Conservation (phyloP, 2,888 invertebrate species). For the Ischnus inquisitorius region DNA sequence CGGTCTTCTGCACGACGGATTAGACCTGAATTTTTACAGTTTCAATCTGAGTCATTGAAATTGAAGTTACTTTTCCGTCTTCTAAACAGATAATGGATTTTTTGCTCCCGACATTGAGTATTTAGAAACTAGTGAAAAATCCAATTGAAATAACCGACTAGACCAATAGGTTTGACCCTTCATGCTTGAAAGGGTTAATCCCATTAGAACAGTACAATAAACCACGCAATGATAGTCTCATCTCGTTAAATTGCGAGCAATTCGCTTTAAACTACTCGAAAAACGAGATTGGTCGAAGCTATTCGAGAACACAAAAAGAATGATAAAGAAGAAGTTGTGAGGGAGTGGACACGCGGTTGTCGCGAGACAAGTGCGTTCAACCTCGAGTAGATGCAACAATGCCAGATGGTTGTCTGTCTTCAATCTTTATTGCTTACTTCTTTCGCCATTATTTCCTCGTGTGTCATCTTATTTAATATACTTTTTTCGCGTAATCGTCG, state of each 20-base stretch:
- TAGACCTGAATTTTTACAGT: too few species aligned
- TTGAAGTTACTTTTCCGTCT: too few species aligned
- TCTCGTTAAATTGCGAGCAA: not conserved
- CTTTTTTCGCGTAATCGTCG: conserved; percentile 15
- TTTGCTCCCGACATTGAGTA: too few species aligned
- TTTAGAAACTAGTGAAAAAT: too few species aligned
- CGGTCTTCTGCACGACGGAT: too few species aligned
- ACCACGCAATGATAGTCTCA: conserved; percentile 1
- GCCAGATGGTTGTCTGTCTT: conserved; percentile 29
- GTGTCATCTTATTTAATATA: conserved; percentile 61
- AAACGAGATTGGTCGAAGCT: conserved; percentile 27
- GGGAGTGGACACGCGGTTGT: conserved; percentile 22
- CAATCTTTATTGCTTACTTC: conserved; percentile 22
- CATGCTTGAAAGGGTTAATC: not conserved
- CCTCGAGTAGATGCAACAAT: conserved; percentile 37
- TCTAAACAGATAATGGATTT: too few species aligned
- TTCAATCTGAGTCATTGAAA: too few species aligned
- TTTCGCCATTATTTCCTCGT: conserved; percentile 18
- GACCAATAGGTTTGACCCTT: too few species aligned
- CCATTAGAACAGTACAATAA: not conserved
- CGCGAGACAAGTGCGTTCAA: conserved; percentile 23
- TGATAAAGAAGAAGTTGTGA: not conserved
- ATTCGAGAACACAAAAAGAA: not conserved
- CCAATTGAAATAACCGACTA: too few species aligned
- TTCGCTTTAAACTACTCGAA: conserved; percentile 10